Percentiles rank a stretch among this genome's conserved stretches.
These are phyloP conservation scores for Notocelia uddmanniana DNA, from an alignment of 2,888 invertebrate genomes.

Conservation along the genomic window DNA sequence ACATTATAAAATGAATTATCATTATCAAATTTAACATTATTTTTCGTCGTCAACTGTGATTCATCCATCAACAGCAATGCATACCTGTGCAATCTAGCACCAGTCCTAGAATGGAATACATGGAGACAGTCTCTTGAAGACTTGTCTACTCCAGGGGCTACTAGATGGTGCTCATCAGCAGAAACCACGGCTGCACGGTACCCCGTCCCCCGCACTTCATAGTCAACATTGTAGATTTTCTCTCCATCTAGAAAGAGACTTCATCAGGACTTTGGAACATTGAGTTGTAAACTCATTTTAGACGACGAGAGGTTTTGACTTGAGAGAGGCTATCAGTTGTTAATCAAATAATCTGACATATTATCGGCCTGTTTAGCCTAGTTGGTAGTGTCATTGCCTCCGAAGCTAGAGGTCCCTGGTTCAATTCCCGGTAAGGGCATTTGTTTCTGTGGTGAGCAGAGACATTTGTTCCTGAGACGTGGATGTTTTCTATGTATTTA, in stretches of 20 bases:
- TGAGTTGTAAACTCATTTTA: background rate
- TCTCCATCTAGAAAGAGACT: conserved; percentile 88
- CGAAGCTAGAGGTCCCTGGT: too few species aligned
- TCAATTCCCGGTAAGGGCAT: too few species aligned
- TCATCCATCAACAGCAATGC: too few species aligned
- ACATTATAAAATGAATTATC: too few species aligned
- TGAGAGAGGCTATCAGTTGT: background rate
- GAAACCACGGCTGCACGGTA: conserved; percentile 93
- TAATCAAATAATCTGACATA: background rate
- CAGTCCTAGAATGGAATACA: conserved; percentile 93
- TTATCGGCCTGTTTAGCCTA: too few species aligned
- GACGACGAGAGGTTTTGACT: background rate
- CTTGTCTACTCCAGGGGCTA: conserved; percentile 93
- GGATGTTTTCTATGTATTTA: too few species aligned
- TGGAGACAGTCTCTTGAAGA: conserved; percentile 92
- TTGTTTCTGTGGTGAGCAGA: too few species aligned
- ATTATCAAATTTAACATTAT: too few species aligned
- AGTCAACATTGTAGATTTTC: conserved; percentile 93
- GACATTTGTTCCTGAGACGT: too few species aligned
- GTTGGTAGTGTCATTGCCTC: too few species aligned
- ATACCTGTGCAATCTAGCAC: conserved; percentile 84
- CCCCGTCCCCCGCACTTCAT: conserved; percentile 89
- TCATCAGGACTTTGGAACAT: background rate
- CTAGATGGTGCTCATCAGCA: conserved; percentile 91
- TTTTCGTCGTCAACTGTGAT: too few species aligned